phyloP scores from a whole-genome alignment of 1,140 invertebrate genomes.

The Drosophila varians region DNA sequence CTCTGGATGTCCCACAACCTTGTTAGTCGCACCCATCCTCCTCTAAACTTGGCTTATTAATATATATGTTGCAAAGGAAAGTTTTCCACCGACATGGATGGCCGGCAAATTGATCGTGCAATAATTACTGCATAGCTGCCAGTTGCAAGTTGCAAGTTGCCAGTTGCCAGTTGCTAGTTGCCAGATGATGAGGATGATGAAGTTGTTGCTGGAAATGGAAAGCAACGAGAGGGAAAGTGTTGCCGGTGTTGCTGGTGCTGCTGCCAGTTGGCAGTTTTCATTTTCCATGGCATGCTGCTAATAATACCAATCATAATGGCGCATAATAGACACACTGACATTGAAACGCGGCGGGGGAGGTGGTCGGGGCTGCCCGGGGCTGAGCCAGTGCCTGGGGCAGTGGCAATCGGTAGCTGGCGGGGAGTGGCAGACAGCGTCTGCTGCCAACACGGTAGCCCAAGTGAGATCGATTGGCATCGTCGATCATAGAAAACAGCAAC shows the following conservation, averaged over 20 bases:
- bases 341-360: constrained; percentile 61
- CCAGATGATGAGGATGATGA: constrained; percentile 2
- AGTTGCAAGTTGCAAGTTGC: constrained; percentile 41
- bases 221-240: constrained; percentile 39
- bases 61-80: constrained; percentile 62
- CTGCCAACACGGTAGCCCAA: constrained; percentile 63
- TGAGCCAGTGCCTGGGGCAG: too few relatives aligned
- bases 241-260: constrained; percentile 38
- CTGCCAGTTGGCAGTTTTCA: constrained; percentile 74
- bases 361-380: too few relatives aligned
- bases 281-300: constrained; percentile 80
- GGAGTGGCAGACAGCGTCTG: constrained; percentile 13
- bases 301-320: constrained; percentile 77
- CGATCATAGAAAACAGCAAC: constrained; percentile 30
- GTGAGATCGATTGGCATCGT: constrained; percentile 69
- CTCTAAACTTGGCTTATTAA: constrained; percentile 33
- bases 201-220: constrained; percentile 33
- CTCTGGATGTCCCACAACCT: constrained; percentile 22
- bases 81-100: constrained; percentile 76
- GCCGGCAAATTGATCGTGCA: constrained; percentile 79
- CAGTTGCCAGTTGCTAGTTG: constrained; percentile 46
- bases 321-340: constrained; percentile 78
- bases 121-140: constrained; percentile 79
- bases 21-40: constrained; percentile 23
- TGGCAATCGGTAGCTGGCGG: neutral